Evolutionary conservation across 1,140 invertebrate species (phyloP).

Genomic region (Dendrolimus punctatus): DNA sequence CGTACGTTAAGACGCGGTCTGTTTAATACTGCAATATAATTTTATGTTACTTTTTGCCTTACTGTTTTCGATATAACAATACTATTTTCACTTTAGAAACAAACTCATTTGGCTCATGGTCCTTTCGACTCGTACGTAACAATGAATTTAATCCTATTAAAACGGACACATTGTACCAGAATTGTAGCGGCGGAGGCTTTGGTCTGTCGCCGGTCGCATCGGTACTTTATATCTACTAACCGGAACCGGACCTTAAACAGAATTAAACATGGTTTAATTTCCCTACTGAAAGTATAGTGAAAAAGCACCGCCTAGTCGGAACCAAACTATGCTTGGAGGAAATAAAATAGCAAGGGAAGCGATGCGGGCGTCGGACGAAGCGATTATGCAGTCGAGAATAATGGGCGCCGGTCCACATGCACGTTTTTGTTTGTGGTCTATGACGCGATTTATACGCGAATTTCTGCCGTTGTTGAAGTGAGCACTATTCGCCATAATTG

Average conservation of each 20-base stretch:
- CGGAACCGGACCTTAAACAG: constrained; percentile 67
- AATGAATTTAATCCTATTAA: constrained; percentile 69
- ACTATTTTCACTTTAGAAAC: constrained; percentile 31
- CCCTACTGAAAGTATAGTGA: constrained; percentile 41
- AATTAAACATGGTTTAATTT: constrained; percentile 71
- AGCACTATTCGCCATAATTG: constrained; percentile 70
- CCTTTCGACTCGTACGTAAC: constrained; percentile 66
- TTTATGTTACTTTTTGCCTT: constrained; percentile 15
- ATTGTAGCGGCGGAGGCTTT: constrained; percentile 64
- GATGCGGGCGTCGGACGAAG: constrained; percentile 69
- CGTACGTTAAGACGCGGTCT: background rate
- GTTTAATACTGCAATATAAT: constrained; percentile 3
- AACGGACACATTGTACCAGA: constrained; percentile 67
- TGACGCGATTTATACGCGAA: constrained; percentile 71
- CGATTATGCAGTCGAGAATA: constrained; percentile 72
- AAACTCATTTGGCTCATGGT: constrained; percentile 60
- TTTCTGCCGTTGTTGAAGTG: constrained; percentile 68
- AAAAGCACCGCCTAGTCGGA: constrained; percentile 66
- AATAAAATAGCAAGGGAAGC: constrained; percentile 70
- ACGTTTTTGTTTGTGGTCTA: constrained; percentile 72
- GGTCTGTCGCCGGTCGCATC: constrained; percentile 65
- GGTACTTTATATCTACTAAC: constrained; percentile 44
- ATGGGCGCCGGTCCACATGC: constrained; percentile 69
- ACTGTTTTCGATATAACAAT: constrained; percentile 35
- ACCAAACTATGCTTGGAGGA: constrained; percentile 65